Evolutionary conservation across 2,888 invertebrate genomes (phyloP), one percentile per base, ranked within the genome.

Genomic region (Drosophila siamana): DNA sequence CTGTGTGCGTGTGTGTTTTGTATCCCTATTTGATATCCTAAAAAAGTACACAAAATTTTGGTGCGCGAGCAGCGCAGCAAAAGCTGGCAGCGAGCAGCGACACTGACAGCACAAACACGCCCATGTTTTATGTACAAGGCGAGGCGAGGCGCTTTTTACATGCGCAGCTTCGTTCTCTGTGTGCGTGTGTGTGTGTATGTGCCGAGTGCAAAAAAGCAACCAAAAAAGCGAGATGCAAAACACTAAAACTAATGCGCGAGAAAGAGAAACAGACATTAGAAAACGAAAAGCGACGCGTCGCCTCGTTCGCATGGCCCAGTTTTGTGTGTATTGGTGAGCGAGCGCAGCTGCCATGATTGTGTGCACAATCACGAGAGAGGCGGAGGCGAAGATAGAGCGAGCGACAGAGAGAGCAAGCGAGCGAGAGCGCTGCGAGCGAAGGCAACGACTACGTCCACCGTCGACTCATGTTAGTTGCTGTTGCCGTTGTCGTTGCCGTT

Each of bases 191-290:
- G 66, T 72, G 60, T 63, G 70, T 70, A 48, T 61, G 44, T 43
- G 59, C 50, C 47, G 46, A 30, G 44, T 50, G 72, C 67, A 84
- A 89, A 83, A 88, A 90, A 86, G 79, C 78, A 86, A 78, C 73
- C 72, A 89, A 90, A 90, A 83, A 91, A 90, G 82, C 77, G 91
- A 91, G 89, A 91, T 75, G 88, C 84, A 90, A 90, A 90, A 87
- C 88, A 69, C 89, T 89, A 91, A 91, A 90, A 84, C 90, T 90
- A 90, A 91, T 86, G 90, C 85, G 90, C 79, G 65, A 89, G 90
- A 90, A 90, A 90, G 90, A 91, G 90, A 91, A 77, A 89, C 81
- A 88, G 82, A 79, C 80, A 89, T 91, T 90, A 90, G 91, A 91
- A 90, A 85, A 78, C 84, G 90, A 90, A 85, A 83, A 73, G 79